Conservation (phyloP, 2,113 vertebrate genomes). For the Aleadryas rufinucha region DNA sequence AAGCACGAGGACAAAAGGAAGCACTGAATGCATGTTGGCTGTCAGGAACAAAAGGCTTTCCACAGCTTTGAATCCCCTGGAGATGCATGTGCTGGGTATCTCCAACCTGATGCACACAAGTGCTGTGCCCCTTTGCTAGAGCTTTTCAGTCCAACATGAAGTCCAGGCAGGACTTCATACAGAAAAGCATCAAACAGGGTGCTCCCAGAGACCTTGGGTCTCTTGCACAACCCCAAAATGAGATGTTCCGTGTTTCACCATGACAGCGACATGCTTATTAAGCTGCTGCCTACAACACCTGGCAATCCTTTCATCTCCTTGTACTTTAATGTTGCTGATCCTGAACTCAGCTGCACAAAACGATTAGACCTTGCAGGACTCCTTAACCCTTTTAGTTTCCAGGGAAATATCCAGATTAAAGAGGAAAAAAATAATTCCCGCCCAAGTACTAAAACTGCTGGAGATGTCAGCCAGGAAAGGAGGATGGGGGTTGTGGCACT, state of each 20-base stretch:
- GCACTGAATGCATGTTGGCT: neutral
- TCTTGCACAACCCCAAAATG: neutral
- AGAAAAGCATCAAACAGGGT: neutral
- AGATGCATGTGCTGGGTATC: fast-evolving
- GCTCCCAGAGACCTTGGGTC: neutral
- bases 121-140: fast-evolving
- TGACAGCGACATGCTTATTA: neutral
- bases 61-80: neutral
- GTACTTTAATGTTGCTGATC: neutral
- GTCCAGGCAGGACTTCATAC: neutral
- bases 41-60: neutral
- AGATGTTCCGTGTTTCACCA: neutral
- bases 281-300: neutral
- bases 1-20: conserved; percentile 10
- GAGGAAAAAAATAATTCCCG: fast-evolving
- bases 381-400: neutral
- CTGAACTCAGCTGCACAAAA: neutral
- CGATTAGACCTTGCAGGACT: neutral
- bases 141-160: neutral
- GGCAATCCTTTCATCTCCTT: neutral
- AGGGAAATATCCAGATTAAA: neutral
- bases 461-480: neutral
- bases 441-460: neutral
- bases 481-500: neutral
- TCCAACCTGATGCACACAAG: neutral